Evolutionary conservation across 2,888 invertebrate species (phyloP).

Genomic region (Hydrotaea cyrtoneurina): DNA sequence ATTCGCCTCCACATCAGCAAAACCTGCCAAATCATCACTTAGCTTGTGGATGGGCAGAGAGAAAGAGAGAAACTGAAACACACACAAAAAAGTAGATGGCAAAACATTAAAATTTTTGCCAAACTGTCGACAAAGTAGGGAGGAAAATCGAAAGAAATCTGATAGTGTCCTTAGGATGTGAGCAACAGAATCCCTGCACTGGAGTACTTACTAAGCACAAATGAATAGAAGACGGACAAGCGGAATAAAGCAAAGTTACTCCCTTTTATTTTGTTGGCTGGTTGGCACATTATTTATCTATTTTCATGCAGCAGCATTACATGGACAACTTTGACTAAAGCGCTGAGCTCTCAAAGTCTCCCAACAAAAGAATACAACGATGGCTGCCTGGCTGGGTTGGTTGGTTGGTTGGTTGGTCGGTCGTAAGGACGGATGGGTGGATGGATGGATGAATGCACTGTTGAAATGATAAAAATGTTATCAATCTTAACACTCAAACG

Average conservation of each 20-base stretch:
- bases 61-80: background rate
- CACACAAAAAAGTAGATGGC: background rate
- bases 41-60: background rate
- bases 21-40: constrained; percentile 58
- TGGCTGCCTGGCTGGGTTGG: constrained; percentile 10
- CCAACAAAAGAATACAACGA: constrained; percentile 25
- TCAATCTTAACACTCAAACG: constrained; percentile 62
- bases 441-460: constrained; percentile 39
- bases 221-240: constrained; percentile 36
- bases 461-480: constrained; percentile 62
- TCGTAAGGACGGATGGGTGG: constrained; percentile 3
- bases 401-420: background rate
- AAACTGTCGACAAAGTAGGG: constrained; percentile 40
- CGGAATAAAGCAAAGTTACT: constrained; percentile 43
- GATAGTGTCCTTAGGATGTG: constrained; percentile 9
- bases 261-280: constrained; percentile 39
- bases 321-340: constrained; percentile 45
- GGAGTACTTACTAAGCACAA: constrained; percentile 57
- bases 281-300: constrained; percentile 50
- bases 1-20: constrained; percentile 19
- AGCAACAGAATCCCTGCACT: constrained; percentile 22
- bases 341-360: constrained; percentile 46
- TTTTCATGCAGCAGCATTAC: constrained; percentile 31
- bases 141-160: constrained; percentile 23
- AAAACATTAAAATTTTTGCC: constrained; percentile 43